A percentile compares a stretch with the other conserved stretches of the same genome.
Evolutionary conservation across 2,113 vertebrate genomes (phyloP).

Genomic region (Microcebus ravelobensis): DNA sequence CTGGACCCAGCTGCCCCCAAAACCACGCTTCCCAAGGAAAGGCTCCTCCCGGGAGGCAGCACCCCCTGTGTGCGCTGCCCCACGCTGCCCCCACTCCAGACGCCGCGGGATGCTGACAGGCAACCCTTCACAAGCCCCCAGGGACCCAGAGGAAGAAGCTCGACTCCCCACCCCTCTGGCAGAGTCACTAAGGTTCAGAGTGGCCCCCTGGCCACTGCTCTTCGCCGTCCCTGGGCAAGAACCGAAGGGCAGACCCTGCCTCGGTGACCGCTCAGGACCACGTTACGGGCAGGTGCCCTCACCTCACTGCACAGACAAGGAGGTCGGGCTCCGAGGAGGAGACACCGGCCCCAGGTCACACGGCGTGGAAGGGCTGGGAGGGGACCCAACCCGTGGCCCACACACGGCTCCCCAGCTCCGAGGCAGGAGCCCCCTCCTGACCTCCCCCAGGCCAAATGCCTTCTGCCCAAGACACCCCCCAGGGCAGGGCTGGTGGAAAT

Average conservation of each 20-base stretch:
- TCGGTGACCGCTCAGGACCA: rapidly evolving
- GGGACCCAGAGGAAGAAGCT: not conserved
- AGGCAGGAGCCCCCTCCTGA: not conserved
- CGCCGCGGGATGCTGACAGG: rapidly evolving
- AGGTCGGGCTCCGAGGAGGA: not conserved
- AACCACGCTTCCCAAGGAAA: not conserved
- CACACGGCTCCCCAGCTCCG: rapidly evolving
- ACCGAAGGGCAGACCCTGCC: too few species aligned
- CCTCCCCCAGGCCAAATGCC: not conserved
- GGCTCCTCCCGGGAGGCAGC: too few species aligned
- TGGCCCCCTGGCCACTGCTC: not conserved
- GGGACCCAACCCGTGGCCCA: rapidly evolving
- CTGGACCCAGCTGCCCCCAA: not conserved
- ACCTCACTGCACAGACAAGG: not conserved
- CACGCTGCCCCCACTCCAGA: rapidly evolving
- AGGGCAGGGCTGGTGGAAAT: not conserved
- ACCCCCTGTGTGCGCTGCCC: rapidly evolving
- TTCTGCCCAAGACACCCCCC: not conserved
- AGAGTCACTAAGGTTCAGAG: not conserved
- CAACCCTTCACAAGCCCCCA: not conserved
- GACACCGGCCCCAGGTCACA: rapidly evolving
- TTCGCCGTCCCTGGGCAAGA: not conserved
- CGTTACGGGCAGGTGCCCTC: not conserved
- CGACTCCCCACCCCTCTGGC: rapidly evolving
- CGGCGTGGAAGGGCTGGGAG: rapidly evolving